Percentiles rank a stretch among this genome's conserved stretches.
phyloP scores from a whole-genome alignment of 2,797 vertebrate species.

The Eulemur rubriventer region DNA sequence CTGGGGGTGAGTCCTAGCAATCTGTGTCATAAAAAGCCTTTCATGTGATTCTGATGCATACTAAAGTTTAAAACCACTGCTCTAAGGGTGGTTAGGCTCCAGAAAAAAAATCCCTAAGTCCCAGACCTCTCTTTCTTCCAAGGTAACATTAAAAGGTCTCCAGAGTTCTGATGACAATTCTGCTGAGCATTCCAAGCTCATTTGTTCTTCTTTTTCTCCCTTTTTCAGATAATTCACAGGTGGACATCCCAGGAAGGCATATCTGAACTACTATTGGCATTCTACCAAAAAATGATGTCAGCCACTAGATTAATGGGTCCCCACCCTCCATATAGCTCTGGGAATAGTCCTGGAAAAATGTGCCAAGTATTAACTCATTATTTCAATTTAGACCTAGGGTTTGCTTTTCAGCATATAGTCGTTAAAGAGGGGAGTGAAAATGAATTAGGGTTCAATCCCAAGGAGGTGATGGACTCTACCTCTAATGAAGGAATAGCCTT shows the following conservation, averaged over 20 bases:
- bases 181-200: background rate
- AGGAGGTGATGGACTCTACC: background rate
- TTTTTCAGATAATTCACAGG: background rate
- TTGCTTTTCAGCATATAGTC: background rate
- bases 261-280: background rate
- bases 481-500: background rate
- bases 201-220: background rate
- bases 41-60: background rate
- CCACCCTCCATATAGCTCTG: background rate
- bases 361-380: background rate
- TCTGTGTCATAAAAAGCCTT: background rate
- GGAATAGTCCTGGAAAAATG: background rate
- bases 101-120: background rate
- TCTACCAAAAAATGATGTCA: background rate
- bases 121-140: background rate
- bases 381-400: background rate
- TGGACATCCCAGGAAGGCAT: background rate
- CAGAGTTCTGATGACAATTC: background rate
- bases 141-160: background rate
- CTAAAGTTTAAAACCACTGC: background rate
- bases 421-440: background rate
- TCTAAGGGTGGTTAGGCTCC: background rate
- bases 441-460: background rate
- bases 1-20: too few relatives aligned
- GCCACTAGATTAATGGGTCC: background rate